Conservation (phyloP, 2,113 vertebrate genomes). For the Microcebus jonahi region DNA sequence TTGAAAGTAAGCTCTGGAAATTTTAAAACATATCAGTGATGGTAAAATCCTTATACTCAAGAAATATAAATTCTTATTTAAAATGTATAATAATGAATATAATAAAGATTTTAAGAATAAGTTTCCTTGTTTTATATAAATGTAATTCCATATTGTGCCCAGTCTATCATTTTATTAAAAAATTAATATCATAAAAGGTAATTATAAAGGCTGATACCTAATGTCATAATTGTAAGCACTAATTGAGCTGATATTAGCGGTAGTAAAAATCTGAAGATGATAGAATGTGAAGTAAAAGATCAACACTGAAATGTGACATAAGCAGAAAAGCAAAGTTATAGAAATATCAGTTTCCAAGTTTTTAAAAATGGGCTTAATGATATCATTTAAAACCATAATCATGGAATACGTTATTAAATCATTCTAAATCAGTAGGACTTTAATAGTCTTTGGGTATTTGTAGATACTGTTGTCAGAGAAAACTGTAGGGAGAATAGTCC, state of each 20-base stretch:
- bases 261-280: background rate
- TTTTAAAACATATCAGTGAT: background rate
- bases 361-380: background rate
- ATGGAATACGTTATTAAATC: background rate
- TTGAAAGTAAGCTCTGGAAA: background rate
- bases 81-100: background rate
- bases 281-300: background rate
- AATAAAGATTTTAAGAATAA: background rate
- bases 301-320: background rate
- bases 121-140: background rate
- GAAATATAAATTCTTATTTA: slow-evolving; percentile 1
- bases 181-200: background rate
- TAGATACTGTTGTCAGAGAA: too few species aligned
- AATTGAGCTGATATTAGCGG: background rate
- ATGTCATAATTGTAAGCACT: background rate
- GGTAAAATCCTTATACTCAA: slow-evolving; percentile 11
- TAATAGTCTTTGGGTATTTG: background rate
- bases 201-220: background rate
- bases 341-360: background rate
- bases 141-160: background rate
- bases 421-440: background rate
- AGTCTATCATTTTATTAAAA: background rate
- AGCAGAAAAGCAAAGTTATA: background rate
- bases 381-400: background rate
- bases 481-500: too few species aligned